These are phyloP conservation scores for Pristionchus exspectatus DNA, from an alignment of 2,888 invertebrate genomes.

Conservation along the genomic window DNA sequence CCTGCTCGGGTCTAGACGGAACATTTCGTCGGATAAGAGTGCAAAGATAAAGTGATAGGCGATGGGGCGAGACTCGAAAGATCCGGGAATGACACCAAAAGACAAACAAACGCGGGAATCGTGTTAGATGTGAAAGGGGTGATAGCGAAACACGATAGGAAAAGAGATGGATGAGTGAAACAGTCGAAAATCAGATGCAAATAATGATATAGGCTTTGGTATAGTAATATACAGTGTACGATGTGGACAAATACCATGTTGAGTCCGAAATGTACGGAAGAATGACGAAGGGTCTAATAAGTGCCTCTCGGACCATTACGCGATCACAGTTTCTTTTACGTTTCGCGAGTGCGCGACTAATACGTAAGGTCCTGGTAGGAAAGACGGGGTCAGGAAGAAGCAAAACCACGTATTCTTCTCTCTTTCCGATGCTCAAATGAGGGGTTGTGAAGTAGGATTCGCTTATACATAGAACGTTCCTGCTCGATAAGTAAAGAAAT, in stretches of 20 bases:
- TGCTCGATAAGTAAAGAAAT: no score
- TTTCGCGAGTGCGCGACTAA: not conserved
- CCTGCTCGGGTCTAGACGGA: not conserved
- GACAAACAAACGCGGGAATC: not conserved
- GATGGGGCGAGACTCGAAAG: not conserved
- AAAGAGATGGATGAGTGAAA: not conserved
- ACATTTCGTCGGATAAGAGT: not conserved
- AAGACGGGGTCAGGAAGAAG: not conserved
- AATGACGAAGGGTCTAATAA: not conserved
- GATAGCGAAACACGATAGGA: not conserved
- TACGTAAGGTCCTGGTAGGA: conserved; percentile 2
- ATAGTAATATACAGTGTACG: no score
- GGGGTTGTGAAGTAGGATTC: not conserved
- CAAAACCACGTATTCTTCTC: not conserved
- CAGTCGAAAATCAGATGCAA: no score
- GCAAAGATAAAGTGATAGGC: not conserved
- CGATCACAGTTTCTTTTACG: not conserved
- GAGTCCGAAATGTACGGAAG: no score
- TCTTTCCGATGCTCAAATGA: not conserved
- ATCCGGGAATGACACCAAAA: not conserved
- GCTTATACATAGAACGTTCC: not conserved
- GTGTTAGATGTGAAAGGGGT: not conserved
- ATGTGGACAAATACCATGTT: no score
- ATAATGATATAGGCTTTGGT: no score
- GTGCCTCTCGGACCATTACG: conserved; percentile 14